These are phyloP conservation scores for Limnephilus lunatus DNA, from an alignment of 2,888 invertebrate genomes.

Conservation along the genomic window DNA sequence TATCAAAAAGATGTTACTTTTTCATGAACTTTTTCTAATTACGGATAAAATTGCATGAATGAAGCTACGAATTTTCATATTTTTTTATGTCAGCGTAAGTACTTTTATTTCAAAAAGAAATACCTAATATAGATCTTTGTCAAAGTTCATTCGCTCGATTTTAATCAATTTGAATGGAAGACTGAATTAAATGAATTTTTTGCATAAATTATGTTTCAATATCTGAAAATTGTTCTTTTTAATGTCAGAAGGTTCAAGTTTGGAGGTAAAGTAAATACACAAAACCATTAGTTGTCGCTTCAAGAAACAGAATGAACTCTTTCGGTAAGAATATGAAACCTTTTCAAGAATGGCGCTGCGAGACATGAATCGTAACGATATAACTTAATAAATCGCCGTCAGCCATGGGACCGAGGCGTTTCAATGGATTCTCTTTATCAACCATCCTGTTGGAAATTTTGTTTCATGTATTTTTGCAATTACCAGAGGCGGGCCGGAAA, in stretches of 20 bases:
- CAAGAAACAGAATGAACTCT: constrained; percentile 43
- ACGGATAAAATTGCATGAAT: not conserved
- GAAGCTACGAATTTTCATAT: not conserved
- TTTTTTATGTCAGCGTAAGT: not conserved
- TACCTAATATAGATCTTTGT: not conserved
- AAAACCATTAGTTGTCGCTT: constrained; percentile 44
- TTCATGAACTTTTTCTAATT: not conserved
- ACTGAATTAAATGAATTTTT: constrained; percentile 10
- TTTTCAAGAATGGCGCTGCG: constrained; percentile 25
- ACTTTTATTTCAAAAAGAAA: not conserved
- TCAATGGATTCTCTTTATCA: constrained; percentile 59
- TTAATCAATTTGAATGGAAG: constrained; percentile 15
- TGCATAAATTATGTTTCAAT: constrained; percentile 40
- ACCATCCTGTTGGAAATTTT: constrained; percentile 60
- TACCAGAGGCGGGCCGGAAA: constrained; percentile 55
- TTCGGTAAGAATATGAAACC: constrained; percentile 24
- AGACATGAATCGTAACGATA: constrained; percentile 61
- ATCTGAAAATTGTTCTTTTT: constrained; percentile 4
- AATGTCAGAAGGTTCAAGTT: constrained; percentile 16
- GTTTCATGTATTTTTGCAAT: constrained; percentile 65
- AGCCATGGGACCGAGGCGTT: constrained; percentile 58
- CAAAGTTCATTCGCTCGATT: constrained; percentile 29
- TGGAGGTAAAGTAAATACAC: constrained; percentile 47
- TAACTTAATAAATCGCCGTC: constrained; percentile 65
- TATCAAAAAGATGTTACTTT: too few relatives aligned